phyloP scores from a whole-genome alignment of 2,113 vertebrate species.

The Porphyrio hochstetteri region DNA sequence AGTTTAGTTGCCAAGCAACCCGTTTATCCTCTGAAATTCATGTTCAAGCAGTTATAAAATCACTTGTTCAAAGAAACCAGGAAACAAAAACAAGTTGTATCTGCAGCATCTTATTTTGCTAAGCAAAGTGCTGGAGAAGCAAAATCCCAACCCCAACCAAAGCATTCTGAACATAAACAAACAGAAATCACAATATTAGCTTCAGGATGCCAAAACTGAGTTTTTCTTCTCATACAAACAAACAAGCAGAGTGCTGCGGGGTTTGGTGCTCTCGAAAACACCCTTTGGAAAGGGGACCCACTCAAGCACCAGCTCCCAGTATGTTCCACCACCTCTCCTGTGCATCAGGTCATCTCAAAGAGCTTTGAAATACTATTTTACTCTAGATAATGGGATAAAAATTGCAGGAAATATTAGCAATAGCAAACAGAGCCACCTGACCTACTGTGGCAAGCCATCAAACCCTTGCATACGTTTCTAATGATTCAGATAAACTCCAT shows the following conservation, averaged over 20 bases:
- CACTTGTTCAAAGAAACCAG: neutral
- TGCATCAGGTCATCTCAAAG: fast-evolving
- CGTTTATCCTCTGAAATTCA: constrained; percentile 12
- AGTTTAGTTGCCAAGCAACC: constrained; percentile 57
- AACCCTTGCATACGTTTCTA: fast-evolving
- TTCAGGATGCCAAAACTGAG: fast-evolving
- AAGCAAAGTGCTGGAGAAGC: neutral
- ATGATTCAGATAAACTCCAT: neutral
- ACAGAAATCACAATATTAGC: fast-evolving
- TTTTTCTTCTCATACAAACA: neutral
- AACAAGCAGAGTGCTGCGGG: fast-evolving
- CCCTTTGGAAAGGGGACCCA: fast-evolving
- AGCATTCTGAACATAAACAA: neutral
- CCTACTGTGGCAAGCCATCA: neutral
- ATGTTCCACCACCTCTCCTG: fast-evolving
- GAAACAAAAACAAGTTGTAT: neutral
- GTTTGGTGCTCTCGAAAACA: fast-evolving
- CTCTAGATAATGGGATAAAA: fast-evolving
- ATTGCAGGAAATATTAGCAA: too few relatives aligned
- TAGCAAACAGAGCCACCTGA: fast-evolving
- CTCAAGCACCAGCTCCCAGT: fast-evolving
- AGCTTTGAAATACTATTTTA: fast-evolving
- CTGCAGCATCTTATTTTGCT: neutral
- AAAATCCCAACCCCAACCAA: neutral
- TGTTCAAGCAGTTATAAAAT: neutral